Percentiles rank a stretch among this genome's conserved stretches.
phyloP scores from a whole-genome alignment of 2,888 invertebrate species.

The Busseola fusca region DNA sequence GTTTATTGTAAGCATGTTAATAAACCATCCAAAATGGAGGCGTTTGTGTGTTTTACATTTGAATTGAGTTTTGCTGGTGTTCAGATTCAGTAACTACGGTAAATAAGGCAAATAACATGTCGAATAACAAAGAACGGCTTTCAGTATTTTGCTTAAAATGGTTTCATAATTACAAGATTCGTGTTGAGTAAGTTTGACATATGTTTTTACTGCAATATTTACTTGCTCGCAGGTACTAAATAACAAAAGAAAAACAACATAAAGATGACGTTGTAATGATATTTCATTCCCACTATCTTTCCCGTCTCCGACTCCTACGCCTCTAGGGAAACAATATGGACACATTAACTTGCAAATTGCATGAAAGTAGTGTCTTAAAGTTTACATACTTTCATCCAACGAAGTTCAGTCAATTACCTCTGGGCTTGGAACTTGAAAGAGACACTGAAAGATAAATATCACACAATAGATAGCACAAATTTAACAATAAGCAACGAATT shows the following conservation, averaged over 20 bases:
- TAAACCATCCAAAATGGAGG: slow-evolving; percentile 13
- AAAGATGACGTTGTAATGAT: background rate
- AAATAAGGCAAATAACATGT: slow-evolving; percentile 5
- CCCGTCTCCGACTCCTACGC: slow-evolving; percentile 15
- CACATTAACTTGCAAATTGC: slow-evolving; percentile 49
- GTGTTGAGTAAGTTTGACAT: background rate
- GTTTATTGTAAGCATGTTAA: slow-evolving; percentile 26
- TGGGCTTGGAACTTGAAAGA: slow-evolving; percentile 40
- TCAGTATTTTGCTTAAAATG: background rate
- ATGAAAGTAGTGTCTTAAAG: slow-evolving; percentile 62
- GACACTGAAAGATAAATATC: slow-evolving; percentile 5
- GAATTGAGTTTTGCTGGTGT: background rate
- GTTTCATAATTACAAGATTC: background rate
- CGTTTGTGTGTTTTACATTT: slow-evolving; percentile 26
- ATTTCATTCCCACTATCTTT: slow-evolving; percentile 21
- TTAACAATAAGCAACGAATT: slow-evolving; percentile 18
- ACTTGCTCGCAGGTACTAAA: background rate
- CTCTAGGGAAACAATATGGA: slow-evolving; percentile 39
- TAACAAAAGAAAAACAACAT: slow-evolving; percentile 23
- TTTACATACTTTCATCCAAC: slow-evolving; percentile 63
- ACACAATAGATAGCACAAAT: slow-evolving; percentile 23
- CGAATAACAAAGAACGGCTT: background rate
- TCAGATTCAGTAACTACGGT: background rate
- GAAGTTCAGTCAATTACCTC: slow-evolving; percentile 68
- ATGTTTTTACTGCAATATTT: background rate